Evolutionary conservation across 1,140 invertebrate species (phyloP).

Genomic region (Orchesella cincta): DNA sequence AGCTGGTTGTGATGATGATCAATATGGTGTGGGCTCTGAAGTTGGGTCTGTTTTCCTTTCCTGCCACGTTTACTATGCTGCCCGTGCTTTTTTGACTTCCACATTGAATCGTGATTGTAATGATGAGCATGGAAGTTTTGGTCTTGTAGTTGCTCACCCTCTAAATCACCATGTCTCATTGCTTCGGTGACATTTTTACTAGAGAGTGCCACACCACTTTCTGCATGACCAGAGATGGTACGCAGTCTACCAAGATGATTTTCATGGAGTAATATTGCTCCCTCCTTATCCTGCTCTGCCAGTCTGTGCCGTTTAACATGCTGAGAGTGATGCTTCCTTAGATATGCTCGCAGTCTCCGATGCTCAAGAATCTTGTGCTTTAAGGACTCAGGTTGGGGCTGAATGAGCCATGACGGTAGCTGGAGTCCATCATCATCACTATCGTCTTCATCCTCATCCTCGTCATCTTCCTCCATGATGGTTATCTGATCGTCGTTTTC

Average conservation of each 20-base stretch:
- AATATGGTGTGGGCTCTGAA: neutral
- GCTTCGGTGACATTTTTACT: neutral
- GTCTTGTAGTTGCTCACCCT: neutral
- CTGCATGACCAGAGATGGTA: neutral
- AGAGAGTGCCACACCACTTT: neutral
- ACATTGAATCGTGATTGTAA: constrained; percentile 4
- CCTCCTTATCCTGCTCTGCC: neutral
- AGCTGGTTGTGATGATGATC: constrained; percentile 31
- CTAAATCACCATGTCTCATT: neutral
- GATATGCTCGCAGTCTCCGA: neutral
- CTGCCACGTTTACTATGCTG: constrained; percentile 24
- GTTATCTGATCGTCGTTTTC: neutral
- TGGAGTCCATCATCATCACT: neutral
- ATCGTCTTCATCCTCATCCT: neutral
- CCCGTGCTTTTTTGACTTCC: neutral
- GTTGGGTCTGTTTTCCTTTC: constrained; percentile 13
- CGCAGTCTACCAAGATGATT: neutral
- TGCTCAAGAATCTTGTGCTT: constrained; percentile 7
- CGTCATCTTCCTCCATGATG: neutral
- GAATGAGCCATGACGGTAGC: neutral
- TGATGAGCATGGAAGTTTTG: constrained; percentile 6
- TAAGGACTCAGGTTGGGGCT: neutral
- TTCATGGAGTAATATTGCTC: no score
- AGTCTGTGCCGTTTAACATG: constrained; percentile 5
- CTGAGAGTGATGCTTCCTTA: constrained; percentile 7